Evolutionary conservation across 2,888 invertebrate species (phyloP), one percentile per base, ranked within the genome.

Genomic region (Pycnomerus fuliginosus): DNA sequence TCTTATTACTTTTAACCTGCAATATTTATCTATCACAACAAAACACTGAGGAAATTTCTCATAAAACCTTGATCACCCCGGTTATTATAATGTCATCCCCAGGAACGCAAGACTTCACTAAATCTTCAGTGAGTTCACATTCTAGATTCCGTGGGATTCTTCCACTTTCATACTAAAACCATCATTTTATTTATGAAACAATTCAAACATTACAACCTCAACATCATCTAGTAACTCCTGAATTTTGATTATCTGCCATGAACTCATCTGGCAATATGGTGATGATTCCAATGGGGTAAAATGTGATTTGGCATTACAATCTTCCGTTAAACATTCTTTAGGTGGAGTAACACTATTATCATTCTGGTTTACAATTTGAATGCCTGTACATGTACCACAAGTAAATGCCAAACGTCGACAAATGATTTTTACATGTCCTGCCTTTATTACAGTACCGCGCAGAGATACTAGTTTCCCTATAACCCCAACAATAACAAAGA

Each of bases 1-100:
- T 78, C 10, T 38, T 47, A 58, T 78, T 76, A 24, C 82, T 80
- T 50, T 79, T 74, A 20, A 81, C 80, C 83, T 83, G 49, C 33
- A 57, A 56, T 33, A 4, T 16, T 46, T 35, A 36, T 20, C 17
- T 17, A 25, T 38, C 25, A 16, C n/a, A 22, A 12, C 34, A 22
- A 11, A 11, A 11, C 24, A 24, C 12, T 25, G 15, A 44, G 30
- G 38, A 12, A 11, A 42, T 31, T 44, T 44, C 11, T 14, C 15
- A 15, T 17, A 43, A 27, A 60, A 86, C 85, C 76, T 89, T 91
- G 12, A 96, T 82, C 50, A 93, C 80, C 17, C 96, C 97, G 40
- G 87, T 87, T 5, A 96, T 77, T 8, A 87, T 86, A 1, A 96
- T 80, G 55, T 90, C 85, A 74, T 95, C 93, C 1, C 96, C 96